Conservation (phyloP, 64 coral and sea anemone genomes). For the Acropora tenuis region DNA sequence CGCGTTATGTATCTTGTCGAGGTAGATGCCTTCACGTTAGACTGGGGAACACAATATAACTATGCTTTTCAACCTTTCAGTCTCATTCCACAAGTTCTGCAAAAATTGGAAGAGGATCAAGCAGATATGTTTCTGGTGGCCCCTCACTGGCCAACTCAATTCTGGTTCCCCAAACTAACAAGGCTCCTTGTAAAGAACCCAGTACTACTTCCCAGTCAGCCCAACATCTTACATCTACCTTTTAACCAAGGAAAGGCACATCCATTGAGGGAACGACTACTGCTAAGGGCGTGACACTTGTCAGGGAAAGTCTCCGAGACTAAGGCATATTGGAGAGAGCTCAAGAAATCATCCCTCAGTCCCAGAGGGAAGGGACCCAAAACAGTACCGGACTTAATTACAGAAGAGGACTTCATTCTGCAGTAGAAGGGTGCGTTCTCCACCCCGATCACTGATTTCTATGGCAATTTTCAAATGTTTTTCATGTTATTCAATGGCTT, state of each 20-base stretch:
- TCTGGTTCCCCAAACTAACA: no score
- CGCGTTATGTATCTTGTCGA: neutral
- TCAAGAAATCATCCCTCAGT: slow-evolving; percentile 15
- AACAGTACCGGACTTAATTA: slow-evolving; percentile 42
- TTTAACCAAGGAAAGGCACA: neutral
- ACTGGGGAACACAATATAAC: slow-evolving; percentile 12
- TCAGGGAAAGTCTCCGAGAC: neutral
- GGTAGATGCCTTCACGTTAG: slow-evolving; percentile 13
- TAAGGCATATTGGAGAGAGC: neutral
- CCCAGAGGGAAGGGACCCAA: slow-evolving; percentile 34
- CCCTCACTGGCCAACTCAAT: no score
- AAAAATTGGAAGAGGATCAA: no score
- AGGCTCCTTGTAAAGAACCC: no score
- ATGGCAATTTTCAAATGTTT: no score
- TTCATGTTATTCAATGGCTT: no score
- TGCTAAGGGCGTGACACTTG: slow-evolving; percentile 3
- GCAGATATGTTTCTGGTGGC: slow-evolving; percentile 10
- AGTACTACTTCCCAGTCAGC: no score
- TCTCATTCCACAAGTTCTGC: no score
- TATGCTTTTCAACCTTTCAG: no score
- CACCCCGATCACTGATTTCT: no score
- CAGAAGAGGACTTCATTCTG: slow-evolving; percentile 4
- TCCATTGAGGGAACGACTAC: slow-evolving; percentile 13
- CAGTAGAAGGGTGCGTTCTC: slow-evolving; percentile 11
- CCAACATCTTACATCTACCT: no score